Base-by-base conservation (phyloP, 2,888 invertebrate genomes). In the Plagiodera versicolora region DNA sequence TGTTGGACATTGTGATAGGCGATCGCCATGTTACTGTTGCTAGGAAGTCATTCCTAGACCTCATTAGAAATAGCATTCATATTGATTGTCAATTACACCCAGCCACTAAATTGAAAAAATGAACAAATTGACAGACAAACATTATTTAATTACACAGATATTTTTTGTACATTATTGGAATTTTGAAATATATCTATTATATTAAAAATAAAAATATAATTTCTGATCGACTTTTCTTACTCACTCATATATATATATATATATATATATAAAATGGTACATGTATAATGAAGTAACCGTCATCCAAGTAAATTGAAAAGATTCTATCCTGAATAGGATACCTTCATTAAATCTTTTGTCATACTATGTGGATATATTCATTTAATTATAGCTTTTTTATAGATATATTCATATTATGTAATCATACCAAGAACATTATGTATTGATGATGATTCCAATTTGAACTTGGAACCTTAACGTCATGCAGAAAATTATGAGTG, bases 141-240 rank as follows among this genome's bases (percentile, higher is more conserved):
- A 79, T 80, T 79, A 80, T 80, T 81, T 81, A 81, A 81, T 81
- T 81, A 85, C 86, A 86, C 86, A 86, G 85, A 86, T 86, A 87
- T 87, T 86, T 87, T 87, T 87, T 87, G 87, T 87, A 87, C 87
- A 87, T 86, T 87, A 86, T 86, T 82, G 81, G 81, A 86, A 85
- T 86, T 86, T 86, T 86, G 84, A 86, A 86, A 86, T 86, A 86
- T 86, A 87, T 86, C 77, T 79, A n/a, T n/a, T n/a, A 79, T 78
- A 77, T 77, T 78, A 77, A 77, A 76, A 76, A 79, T 79, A 78
- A 76, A 79, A 76, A 66, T 76, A 76, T 76, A 75, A 75, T 67
- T 65, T 64, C 62, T 54, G 58, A 19, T 58, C 32, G 57, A 20
- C 39, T 8, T 10, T 44, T 30, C 18, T 55, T 61, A 30, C 51